phyloP scores from a whole-genome alignment of 2,797 vertebrate species.

The Phrynocephalus forsythii region DNA sequence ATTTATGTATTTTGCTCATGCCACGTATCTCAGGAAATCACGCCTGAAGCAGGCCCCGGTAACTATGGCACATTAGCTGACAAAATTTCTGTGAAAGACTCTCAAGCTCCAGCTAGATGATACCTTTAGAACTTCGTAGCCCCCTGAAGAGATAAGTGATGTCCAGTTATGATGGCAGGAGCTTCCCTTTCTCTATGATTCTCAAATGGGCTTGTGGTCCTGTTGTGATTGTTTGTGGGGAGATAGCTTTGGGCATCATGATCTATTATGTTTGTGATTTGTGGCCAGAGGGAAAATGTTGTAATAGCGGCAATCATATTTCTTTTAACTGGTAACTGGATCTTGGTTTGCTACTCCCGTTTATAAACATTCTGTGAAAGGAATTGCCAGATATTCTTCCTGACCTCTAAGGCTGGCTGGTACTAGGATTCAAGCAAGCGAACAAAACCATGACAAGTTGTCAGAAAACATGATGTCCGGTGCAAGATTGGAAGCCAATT shows the following conservation, averaged over 20 bases:
- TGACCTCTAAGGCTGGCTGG: not conserved
- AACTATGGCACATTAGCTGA: not conserved
- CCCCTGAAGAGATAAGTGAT: no score
- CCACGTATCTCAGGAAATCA: not conserved
- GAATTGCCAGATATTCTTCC: not conserved
- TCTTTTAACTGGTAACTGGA: no score
- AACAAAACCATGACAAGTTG: not conserved
- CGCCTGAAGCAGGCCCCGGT: not conserved
- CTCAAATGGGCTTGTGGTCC: no score
- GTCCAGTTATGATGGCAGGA: no score
- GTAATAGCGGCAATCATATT: no score
- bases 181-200: no score
- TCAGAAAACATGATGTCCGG: not conserved
- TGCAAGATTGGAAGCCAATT: not conserved
- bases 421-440: not conserved
- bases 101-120: no score
- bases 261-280: no score
- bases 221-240: no score
- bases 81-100: not conserved
- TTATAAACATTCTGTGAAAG: not conserved
- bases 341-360: not conserved
- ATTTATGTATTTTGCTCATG: not conserved
- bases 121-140: no score
- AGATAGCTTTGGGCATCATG: no score
- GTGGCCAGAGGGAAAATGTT: no score